A percentile compares a stretch with the other conserved stretches of the same genome.
Conservation (phyloP, 2,113 vertebrate genomes). For the Perca fluviatilis region DNA sequence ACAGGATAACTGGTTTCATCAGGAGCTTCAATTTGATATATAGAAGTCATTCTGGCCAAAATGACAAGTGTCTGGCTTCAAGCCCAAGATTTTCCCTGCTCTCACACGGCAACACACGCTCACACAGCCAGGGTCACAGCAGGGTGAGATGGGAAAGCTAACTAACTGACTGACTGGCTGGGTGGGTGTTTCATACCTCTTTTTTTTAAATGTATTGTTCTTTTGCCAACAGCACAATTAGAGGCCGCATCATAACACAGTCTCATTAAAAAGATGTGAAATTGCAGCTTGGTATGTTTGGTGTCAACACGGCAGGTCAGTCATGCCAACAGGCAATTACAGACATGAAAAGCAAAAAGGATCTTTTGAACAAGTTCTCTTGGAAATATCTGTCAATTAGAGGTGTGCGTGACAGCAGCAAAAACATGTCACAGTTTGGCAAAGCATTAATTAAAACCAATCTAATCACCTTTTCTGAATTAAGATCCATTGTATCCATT, state of each 20-base stretch:
- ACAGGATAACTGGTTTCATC: slow-evolving; percentile 53
- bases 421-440: slow-evolving; percentile 9
- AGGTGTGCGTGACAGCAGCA: slow-evolving; percentile 9
- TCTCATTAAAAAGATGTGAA: slow-evolving; percentile 65
- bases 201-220: slow-evolving; percentile 39
- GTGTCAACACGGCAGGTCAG: slow-evolving; percentile 60
- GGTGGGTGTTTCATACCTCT: slow-evolving; percentile 31
- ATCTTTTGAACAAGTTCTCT: slow-evolving; percentile 20
- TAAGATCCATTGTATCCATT: slow-evolving; percentile 32
- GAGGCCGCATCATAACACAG: slow-evolving; percentile 56
- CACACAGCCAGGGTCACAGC: slow-evolving; percentile 52
- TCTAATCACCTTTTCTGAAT: slow-evolving; percentile 13
- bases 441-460: slow-evolving; percentile 48
- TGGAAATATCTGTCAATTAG: slow-evolving; percentile 44
- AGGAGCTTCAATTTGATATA: slow-evolving; percentile 53
- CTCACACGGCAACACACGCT: slow-evolving; percentile 15
- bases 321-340: slow-evolving; percentile 63
- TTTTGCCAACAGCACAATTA: slow-evolving; percentile 63
- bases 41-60: slow-evolving; percentile 47
- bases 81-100: slow-evolving; percentile 46
- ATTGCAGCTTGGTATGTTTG: slow-evolving; percentile 20
- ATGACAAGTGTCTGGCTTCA: slow-evolving; percentile 69
- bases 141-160: slow-evolving; percentile 47
- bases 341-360: slow-evolving; percentile 43
- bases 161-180: background rate